Evolutionary conservation across 2,797 vertebrate species (phyloP).

Genomic region (Enteromius paludinosus): DNA sequence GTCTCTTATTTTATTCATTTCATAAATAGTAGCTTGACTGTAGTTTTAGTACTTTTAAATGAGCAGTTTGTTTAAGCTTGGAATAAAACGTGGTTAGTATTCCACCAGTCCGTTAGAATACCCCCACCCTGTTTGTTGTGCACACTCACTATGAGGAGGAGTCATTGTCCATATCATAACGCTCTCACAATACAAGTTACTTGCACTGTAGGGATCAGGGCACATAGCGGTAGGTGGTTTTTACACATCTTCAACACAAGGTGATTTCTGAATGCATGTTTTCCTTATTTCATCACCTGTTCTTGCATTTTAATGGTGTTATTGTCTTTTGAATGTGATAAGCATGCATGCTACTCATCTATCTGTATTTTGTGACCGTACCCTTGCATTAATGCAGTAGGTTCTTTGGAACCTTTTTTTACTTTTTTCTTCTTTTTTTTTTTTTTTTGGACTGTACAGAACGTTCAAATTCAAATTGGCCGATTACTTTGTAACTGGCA

Average conservation of each 20-base stretch:
- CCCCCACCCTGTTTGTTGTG: background rate
- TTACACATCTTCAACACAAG: background rate
- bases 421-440: background rate
- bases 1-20: background rate
- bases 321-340: background rate
- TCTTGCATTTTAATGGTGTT: background rate
- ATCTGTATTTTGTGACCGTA: constrained; percentile 1
- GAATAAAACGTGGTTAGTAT: background rate
- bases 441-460: background rate
- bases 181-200: background rate
- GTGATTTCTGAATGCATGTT: background rate
- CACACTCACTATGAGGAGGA: constrained; percentile 10
- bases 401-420: background rate
- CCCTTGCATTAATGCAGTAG: background rate
- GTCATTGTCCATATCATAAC: constrained; percentile 4
- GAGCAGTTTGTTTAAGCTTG: background rate
- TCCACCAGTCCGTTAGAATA: constrained; percentile 1
- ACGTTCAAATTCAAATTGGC: constrained; percentile 6
- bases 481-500: background rate
- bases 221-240: background rate
- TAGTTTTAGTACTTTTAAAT: background rate
- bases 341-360: background rate
- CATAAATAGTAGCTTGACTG: background rate
- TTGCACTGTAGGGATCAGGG: background rate
- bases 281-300: background rate